Evolutionary conservation across 2,888 invertebrate genomes (phyloP).

Genomic region (Lepidocyrtoides sp.): DNA sequence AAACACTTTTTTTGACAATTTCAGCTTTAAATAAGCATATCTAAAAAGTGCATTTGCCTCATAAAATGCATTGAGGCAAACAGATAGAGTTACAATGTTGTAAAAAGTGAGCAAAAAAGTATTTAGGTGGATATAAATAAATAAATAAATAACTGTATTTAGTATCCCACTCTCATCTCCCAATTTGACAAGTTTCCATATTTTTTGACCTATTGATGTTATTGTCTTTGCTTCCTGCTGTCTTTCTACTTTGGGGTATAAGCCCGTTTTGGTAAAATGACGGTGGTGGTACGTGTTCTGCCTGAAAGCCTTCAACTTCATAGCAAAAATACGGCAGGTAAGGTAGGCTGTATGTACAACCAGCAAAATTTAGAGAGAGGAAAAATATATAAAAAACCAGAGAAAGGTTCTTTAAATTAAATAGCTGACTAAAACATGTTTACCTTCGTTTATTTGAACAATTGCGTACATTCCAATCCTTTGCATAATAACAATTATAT

Average conservation of each 20-base stretch:
- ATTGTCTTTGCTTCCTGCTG: slow-evolving; percentile 49
- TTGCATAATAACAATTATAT: too few relatives aligned
- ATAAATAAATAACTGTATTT: slow-evolving; percentile 22
- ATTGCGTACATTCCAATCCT: not conserved
- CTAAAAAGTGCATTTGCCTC: slow-evolving; percentile 8
- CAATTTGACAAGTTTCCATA: slow-evolving; percentile 51
- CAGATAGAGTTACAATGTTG: not conserved
- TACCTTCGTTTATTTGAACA: not conserved
- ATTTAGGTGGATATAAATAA: not conserved
- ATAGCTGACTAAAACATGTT: not conserved
- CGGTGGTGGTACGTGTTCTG: not conserved
- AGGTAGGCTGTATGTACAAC: too few relatives aligned
- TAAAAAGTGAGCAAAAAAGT: not conserved
- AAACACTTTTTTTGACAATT: not conserved
- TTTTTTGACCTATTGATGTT: slow-evolving; percentile 8
- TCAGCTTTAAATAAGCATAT: not conserved
- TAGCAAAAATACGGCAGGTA: too few relatives aligned
- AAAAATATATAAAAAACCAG: not conserved
- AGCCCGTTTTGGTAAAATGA: slow-evolving; percentile 10
- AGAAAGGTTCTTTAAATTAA: not conserved
- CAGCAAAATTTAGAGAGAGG: too few relatives aligned
- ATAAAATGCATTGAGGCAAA: not conserved
- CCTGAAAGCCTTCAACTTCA: too few relatives aligned
- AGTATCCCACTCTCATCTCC: not conserved
- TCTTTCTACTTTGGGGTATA: not conserved